Evolutionary conservation across 2,888 invertebrate genomes (phyloP), one percentile per base, ranked within the genome.

Genomic region (Vannuccia rotundouncinata): DNA sequence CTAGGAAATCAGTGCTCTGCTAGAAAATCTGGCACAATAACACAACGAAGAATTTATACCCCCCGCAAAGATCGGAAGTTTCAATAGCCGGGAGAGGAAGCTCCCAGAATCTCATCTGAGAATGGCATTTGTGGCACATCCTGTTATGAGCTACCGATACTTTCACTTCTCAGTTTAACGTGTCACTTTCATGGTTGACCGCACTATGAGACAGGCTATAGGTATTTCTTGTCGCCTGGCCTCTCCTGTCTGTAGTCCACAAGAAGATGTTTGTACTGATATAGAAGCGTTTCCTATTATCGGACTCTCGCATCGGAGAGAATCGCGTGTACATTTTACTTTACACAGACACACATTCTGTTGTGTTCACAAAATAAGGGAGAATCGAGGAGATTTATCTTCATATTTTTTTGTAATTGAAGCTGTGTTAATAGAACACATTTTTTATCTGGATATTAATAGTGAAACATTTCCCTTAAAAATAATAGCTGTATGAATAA

Each of bases 121-220:
- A 66, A 27, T 66, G 10, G 66, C 66, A 66, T 66, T 66, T 66
- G 66, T 66, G 66, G 66, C 25, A 66, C 66, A 66, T 66, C 66
- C 66, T 66, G 66, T 22, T 5, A 2, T n/a, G 66, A 13, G 66
- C 5, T 5, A 22, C 25, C 25, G 22, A 66, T 66, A 66, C 22
- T 5, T n/a, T 22, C 25, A 22, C 10, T 27, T 5, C 66, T 13
- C 22, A 22, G 2, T 2, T 66, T 22, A 17, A 22, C 66, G 2
- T 66, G 66, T 66, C 66, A 22, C 66, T 27, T 66, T 66, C 66
- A 66, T 66, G 66, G 66, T 66, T 66, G 66, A 66, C 66, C 66
- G 66, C 66, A 22, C 22, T 17, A 22, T 2, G 2, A 66, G 2
- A 66, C 17, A 66, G 66, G n/a, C n/a, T n/a, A n/a, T 2, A 66